Evolutionary conservation across 2,888 invertebrate genomes (phyloP).

Genomic region (Mesoligia furuncula): DNA sequence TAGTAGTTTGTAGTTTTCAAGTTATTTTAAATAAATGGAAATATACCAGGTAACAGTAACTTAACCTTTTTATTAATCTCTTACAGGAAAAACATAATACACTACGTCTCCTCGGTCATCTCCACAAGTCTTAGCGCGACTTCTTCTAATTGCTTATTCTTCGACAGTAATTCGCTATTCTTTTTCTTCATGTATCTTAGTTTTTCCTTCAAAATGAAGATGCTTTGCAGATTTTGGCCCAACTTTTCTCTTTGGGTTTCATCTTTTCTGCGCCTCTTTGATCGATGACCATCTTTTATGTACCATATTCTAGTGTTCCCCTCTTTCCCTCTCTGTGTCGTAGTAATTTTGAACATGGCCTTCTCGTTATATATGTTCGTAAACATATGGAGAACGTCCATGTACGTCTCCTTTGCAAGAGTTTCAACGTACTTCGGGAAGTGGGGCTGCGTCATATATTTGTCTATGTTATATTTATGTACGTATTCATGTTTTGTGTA

Average conservation of each 20-base stretch:
- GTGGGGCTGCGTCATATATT: slow-evolving; percentile 71
- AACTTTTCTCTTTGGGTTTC: slow-evolving; percentile 53
- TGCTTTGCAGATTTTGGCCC: slow-evolving; percentile 58
- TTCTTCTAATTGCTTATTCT: slow-evolving; percentile 61
- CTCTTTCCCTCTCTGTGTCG: slow-evolving; percentile 72
- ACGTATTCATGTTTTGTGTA: slow-evolving; percentile 72
- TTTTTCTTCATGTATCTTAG: slow-evolving; percentile 55
- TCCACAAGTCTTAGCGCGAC: slow-evolving; percentile 56
- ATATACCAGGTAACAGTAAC: slow-evolving; percentile 36
- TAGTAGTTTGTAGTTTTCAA: too few relatives aligned
- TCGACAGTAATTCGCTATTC: slow-evolving; percentile 50
- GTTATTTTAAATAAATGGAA: slow-evolving; percentile 6
- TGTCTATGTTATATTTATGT: slow-evolving; percentile 73
- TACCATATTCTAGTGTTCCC: slow-evolving; percentile 74
- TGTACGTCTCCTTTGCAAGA: slow-evolving; percentile 69
- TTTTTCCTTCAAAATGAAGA: slow-evolving; percentile 61
- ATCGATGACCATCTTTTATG: slow-evolving; percentile 65
- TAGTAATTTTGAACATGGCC: slow-evolving; percentile 75
- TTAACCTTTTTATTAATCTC: slow-evolving; percentile 44
- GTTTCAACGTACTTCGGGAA: slow-evolving; percentile 74
- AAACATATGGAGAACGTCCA: slow-evolving; percentile 71
- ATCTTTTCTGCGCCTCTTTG: slow-evolving; percentile 62
- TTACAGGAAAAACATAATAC: slow-evolving; percentile 23
- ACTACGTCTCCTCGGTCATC: slow-evolving; percentile 40
- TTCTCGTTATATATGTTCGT: slow-evolving; percentile 72